Conservation (phyloP, 2,797 vertebrate genomes). For the Enoplosus armatus region DNA sequence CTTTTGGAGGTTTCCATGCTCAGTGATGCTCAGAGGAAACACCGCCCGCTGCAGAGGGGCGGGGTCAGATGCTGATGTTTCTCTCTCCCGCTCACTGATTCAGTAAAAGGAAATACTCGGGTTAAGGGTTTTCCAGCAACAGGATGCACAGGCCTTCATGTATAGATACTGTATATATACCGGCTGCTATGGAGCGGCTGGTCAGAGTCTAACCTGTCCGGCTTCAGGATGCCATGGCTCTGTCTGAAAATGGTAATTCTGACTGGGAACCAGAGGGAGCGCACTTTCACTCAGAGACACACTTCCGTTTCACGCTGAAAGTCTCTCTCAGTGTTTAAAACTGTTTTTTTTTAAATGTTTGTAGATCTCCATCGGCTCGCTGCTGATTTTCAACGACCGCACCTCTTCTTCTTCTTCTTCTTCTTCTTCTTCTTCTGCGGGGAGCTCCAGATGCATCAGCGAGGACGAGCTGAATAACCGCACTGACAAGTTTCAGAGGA, state of each 20-base stretch:
- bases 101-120: neutral
- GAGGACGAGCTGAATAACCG: rapidly evolving
- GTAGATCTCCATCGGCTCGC: conserved; percentile 22
- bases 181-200: neutral
- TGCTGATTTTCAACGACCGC: conserved; percentile 6
- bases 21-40: too few species aligned
- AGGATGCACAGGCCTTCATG: too few species aligned
- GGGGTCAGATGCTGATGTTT: neutral
- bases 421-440: neutral
- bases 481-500: rapidly evolving
- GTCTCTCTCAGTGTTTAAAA: neutral
- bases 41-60: neutral
- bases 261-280: neutral
- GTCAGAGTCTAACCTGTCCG: rapidly evolving
- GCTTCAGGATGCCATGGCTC: conserved; percentile 2
- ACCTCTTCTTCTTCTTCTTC: neutral
- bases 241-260: conserved; percentile 13
- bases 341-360: neutral
- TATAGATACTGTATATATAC: neutral
- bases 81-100: neutral
- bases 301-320: neutral
- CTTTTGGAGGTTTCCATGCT: too few species aligned
- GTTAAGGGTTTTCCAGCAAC: neutral
- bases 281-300: neutral
- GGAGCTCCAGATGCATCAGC: neutral